Evolutionary conservation across 2,888 invertebrate species (phyloP), one percentile per base, ranked within the genome.

Genomic region (Drosophila phalerata): DNA sequence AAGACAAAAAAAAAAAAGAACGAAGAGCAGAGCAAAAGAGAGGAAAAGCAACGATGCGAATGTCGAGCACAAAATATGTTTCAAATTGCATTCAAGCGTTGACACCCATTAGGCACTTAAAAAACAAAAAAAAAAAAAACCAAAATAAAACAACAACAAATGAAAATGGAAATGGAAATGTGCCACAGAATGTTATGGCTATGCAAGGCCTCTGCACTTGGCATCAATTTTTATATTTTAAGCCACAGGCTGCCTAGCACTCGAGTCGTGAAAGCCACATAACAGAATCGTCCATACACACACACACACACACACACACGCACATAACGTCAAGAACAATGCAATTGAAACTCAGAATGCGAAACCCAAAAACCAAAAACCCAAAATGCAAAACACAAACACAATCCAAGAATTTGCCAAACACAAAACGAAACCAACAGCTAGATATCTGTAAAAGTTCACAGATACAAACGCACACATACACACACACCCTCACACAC

Each of bases 221-320:
- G 84, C 84, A 88, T 86, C 76, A 88, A 84, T 84, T 88, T 84
- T 86, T 88, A 88, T 79, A 88, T 88, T 84, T 84, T 68, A 84
- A 84, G 81, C 84, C 81, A 76, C 86, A 70, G 73, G 57, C 86
- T 77, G 81, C 81, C 76, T 78, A 80, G 62, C 84, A 76, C 86
- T 83, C 71, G 70, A 78, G 81, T 56, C 53, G 70, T 43, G 30
- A 48, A 53, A 55, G 61, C 63, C 56, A 15, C 40, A 70, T 13
- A 53, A 40, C 53, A 61, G 19, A 47, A 49, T 55, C 72, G 32
- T 9, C 42, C 47, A 42, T 42, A 57, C 48, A 19, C 48, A 52
- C 15, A 48, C 34, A 32, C 37, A 32, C 43, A 28, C 32, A 34
- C 19, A 28, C 32, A 32, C 15, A 34, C 13, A 40, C 13, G 51